These are phyloP conservation scores for Anneissia japonica DNA, from an alignment of 35 echinoderm and acorn worm genomes.

Conservation along the genomic window DNA sequence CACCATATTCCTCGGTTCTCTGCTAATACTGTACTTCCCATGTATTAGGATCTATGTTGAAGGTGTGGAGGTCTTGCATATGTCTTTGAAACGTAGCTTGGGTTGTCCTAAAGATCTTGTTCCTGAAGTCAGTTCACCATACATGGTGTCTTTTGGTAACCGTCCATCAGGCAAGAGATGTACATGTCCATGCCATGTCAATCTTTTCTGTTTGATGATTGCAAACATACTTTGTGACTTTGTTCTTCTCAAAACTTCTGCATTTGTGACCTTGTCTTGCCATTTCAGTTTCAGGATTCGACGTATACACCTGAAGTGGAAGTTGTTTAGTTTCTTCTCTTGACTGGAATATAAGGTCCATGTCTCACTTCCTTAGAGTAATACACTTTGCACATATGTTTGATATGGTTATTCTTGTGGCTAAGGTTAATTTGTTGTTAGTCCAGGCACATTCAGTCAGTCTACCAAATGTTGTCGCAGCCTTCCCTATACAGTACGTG, in stretches of 20 bases:
- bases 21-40: neutral
- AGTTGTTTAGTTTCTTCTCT: neutral
- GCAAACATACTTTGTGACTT: neutral
- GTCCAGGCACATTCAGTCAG: too few relatives aligned
- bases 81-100: conserved; percentile 2
- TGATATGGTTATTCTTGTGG: too few relatives aligned
- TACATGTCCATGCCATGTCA: neutral
- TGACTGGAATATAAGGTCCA: too few relatives aligned
- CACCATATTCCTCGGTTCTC: neutral
- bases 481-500: too few relatives aligned
- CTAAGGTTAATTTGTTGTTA: too few relatives aligned
- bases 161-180: conserved; percentile 1
- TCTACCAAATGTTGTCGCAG: too few relatives aligned
- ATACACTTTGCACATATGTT: too few relatives aligned
- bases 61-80: conserved; percentile 19
- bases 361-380: too few relatives aligned
- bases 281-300: neutral
- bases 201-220: neutral
- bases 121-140: neutral
- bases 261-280: neutral
- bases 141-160: conserved; percentile 28
- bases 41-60: neutral
- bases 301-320: neutral
- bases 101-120: neutral
- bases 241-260: neutral